Percentiles rank a stretch among this genome's conserved stretches.
Conservation (phyloP, 2,797 vertebrate species). For the Cyprinella venusta region DNA sequence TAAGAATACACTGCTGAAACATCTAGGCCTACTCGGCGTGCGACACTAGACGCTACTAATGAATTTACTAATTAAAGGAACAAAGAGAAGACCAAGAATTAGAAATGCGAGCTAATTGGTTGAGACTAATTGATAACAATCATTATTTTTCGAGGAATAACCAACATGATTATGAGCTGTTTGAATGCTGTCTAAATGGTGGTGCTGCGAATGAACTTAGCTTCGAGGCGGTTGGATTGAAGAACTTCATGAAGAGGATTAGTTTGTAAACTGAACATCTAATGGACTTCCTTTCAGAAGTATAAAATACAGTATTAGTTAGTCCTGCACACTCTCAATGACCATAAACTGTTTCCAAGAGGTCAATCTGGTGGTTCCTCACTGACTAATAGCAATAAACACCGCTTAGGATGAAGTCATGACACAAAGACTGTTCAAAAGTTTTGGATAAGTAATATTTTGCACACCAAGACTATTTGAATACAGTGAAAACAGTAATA, state of each 20-base stretch:
- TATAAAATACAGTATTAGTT: background rate
- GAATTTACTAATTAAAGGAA: slow-evolving; percentile 58
- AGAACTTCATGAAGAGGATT: background rate
- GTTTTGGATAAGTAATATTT: background rate
- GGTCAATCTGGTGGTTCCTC: background rate
- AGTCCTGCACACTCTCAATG: background rate
- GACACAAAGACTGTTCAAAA: background rate
- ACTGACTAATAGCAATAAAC: too few species aligned
- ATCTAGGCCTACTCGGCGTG: slow-evolving; percentile 70
- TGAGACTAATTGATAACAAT: slow-evolving; percentile 62
- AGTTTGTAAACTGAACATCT: background rate
- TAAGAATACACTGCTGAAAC: slow-evolving; percentile 74
- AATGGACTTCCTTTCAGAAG: background rate
- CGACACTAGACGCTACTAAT: slow-evolving; percentile 58
- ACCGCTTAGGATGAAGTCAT: background rate
- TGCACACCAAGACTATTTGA: background rate
- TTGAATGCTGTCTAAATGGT: slow-evolving; percentile 28
- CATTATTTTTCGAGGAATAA: slow-evolving; percentile 48
- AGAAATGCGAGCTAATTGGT: slow-evolving; percentile 57
- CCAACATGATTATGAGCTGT: slow-evolving; percentile 42
- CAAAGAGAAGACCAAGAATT: slow-evolving; percentile 53
- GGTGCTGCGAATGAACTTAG: background rate
- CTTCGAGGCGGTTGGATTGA: background rate
- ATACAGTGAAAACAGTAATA: background rate
- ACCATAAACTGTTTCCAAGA: background rate